phyloP scores from a whole-genome alignment of 2,113 vertebrate species.

The Synodontis membranacea region DNA sequence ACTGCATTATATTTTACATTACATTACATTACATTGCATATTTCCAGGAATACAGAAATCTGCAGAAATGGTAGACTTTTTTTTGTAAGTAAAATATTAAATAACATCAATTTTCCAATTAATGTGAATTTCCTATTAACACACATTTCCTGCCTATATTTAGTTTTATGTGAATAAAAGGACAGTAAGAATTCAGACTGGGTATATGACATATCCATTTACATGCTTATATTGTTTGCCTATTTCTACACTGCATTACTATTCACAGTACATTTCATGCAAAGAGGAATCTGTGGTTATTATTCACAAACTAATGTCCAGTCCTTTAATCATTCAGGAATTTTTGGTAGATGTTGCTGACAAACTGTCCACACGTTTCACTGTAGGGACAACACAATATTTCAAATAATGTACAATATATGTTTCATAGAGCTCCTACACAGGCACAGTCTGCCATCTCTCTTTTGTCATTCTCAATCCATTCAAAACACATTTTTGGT shows the following conservation, averaged over 20 bases:
- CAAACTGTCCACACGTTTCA: conserved; percentile 22
- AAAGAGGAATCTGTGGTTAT: conserved; percentile 58
- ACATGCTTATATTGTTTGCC: conserved; percentile 68
- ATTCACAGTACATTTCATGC: conserved; percentile 72
- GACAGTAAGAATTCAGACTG: conserved; percentile 50
- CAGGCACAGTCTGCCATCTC: conserved; percentile 8
- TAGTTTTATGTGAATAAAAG: conserved; percentile 36
- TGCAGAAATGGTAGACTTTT: background rate
- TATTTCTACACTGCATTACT: conserved; percentile 62
- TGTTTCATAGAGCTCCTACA: conserved; percentile 33
- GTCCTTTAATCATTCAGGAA: conserved; percentile 43
- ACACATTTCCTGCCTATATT: conserved; percentile 20
- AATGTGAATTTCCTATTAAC: conserved; percentile 14
- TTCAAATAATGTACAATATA: conserved; percentile 27
- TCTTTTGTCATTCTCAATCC: conserved; percentile 31
- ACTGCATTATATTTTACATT: background rate
- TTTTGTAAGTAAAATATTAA: conserved; percentile 8
- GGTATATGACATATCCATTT: conserved; percentile 68
- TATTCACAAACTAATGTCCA: conserved; percentile 56
- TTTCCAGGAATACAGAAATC: conserved; percentile 13
- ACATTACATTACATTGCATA: too few relatives aligned
- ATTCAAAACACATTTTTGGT: conserved; percentile 53
- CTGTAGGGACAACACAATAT: conserved; percentile 44
- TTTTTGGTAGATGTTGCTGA: conserved; percentile 14
- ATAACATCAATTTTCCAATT: background rate